phyloP scores from a whole-genome alignment of 2,113 vertebrate species.

The Ammospiza caudacuta region DNA sequence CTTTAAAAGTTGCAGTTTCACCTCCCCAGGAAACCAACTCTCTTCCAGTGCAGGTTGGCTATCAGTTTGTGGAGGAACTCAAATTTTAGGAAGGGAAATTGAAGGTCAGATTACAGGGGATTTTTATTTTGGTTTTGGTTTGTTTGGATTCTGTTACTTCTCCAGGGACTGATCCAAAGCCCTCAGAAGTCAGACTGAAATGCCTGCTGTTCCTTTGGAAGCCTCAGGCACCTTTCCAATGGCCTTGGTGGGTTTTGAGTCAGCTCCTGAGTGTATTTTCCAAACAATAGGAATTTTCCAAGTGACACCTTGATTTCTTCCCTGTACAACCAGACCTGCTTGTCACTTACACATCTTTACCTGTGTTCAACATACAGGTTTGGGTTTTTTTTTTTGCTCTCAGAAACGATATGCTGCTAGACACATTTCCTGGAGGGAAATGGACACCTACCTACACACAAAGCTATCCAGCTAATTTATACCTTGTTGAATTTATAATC shows the following conservation, averaged over 20 bases:
- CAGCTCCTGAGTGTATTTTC: neutral
- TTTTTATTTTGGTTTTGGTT: neutral
- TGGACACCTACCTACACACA: constrained; percentile 69
- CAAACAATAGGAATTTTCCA: neutral
- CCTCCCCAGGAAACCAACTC: neutral
- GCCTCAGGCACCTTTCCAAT: neutral
- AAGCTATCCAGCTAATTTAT: constrained; percentile 64
- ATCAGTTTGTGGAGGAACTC: neutral
- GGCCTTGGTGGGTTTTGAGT: neutral
- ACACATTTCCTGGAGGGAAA: constrained; percentile 67
- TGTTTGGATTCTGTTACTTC: constrained; percentile 12
- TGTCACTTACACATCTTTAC: constrained; percentile 14
- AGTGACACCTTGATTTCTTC: constrained; percentile 24
- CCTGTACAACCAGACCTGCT: constrained; percentile 40
- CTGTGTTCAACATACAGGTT: constrained; percentile 49
- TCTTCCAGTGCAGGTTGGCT: constrained; percentile 1
- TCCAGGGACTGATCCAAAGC: constrained; percentile 17
- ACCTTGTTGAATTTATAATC: constrained; percentile 71
- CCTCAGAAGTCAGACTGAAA: neutral
- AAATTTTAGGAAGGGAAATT: neutral
- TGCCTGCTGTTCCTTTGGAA: neutral
- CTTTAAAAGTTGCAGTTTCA: neutral
- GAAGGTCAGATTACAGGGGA: constrained; percentile 26
- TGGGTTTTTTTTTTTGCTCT: neutral
- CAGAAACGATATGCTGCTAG: constrained; percentile 45